phyloP scores from a whole-genome alignment of 30 jellyfish, hydroid and myxozoan genomes.

The Cassiopea xamachana region DNA sequence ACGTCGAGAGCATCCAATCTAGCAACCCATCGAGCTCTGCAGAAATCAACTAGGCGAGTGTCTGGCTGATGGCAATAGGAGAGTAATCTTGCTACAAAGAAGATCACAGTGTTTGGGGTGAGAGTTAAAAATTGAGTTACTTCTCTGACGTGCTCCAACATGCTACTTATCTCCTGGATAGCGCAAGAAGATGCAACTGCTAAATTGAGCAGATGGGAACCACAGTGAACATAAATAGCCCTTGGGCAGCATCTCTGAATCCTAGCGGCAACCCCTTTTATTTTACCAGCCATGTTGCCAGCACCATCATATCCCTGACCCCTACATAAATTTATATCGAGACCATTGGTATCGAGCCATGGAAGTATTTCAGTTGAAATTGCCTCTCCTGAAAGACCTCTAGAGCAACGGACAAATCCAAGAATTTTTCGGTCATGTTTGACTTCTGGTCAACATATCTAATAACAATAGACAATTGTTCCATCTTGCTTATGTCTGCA shows the following conservation, averaged over 20 bases:
- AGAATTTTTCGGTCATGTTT: background rate
- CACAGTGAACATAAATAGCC: constrained; percentile 74
- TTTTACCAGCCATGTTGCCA: constrained; percentile 78
- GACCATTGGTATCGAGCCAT: constrained; percentile 13
- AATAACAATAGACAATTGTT: background rate
- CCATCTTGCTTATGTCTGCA: background rate
- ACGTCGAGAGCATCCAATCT: constrained; percentile 63
- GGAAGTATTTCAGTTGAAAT: constrained; percentile 20
- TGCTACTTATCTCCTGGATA: constrained; percentile 39
- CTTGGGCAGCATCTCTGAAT: constrained; percentile 11
- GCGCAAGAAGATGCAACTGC: constrained; percentile 62
- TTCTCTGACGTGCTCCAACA: constrained; percentile 66
- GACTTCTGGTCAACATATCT: background rate
- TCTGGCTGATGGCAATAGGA: background rate
- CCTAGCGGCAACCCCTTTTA: constrained; percentile 55
- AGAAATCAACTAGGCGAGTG: constrained; percentile 55
- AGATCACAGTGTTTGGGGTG: constrained; percentile 32
- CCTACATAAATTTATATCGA: constrained; percentile 34
- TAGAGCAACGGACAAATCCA: constrained; percentile 53
- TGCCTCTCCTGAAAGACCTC: constrained; percentile 79
- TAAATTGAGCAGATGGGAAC: constrained; percentile 63
- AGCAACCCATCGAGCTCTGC: constrained; percentile 76
- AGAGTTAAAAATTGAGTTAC: constrained; percentile 14
- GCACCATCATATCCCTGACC: constrained; percentile 90
- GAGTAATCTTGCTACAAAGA: background rate